Conservation (phyloP, 2,797 vertebrate genomes). For the Coluber constrictor region DNA sequence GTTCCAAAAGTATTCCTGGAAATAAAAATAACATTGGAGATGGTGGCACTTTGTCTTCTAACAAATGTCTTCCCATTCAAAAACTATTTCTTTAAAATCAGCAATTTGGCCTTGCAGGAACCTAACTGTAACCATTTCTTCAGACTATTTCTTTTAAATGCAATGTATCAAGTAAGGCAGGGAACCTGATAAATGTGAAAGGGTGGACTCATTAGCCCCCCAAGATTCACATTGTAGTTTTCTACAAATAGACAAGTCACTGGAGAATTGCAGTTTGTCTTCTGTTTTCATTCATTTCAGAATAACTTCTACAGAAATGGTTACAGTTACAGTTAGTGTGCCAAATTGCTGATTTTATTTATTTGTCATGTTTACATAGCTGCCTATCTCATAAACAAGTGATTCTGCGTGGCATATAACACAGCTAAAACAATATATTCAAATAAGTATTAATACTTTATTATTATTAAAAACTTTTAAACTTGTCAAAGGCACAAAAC, state of each 20-base stretch:
- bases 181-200: neutral
- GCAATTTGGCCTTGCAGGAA: no score
- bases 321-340: no score
- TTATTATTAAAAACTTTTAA: neutral
- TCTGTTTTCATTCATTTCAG: neutral
- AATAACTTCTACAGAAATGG: neutral
- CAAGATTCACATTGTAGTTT: neutral
- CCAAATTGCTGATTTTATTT: neutral
- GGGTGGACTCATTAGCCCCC: neutral
- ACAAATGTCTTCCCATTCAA: neutral
- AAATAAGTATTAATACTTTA: neutral
- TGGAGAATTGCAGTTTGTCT: neutral
- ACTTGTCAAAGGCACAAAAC: neutral
- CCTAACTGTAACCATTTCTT: no score
- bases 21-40: neutral
- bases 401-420: neutral
- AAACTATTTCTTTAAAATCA: neutral
- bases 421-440: neutral
- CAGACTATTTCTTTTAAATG: neutral
- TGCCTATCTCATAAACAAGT: neutral
- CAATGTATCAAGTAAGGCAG: neutral
- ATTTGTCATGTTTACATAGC: neutral
- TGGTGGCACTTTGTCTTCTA: neutral
- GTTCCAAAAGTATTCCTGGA: neutral
- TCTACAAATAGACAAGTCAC: neutral